Conservation (phyloP, 2,797 vertebrate genomes). For the Poliocrania exsul region DNA sequence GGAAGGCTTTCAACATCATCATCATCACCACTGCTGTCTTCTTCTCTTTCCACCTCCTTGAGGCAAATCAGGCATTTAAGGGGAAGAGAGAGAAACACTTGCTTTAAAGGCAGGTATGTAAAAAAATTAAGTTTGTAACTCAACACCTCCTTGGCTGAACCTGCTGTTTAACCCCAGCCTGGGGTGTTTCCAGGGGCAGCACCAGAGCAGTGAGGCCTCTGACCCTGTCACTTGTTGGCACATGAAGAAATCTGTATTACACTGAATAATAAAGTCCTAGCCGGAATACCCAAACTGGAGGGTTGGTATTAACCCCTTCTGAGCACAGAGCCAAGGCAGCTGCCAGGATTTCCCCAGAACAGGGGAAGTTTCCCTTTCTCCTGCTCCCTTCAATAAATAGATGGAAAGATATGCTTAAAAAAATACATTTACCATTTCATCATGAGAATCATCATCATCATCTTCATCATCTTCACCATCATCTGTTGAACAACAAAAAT, state of each 20-base stretch:
- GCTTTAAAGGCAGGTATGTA: neutral
- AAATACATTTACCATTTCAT: conserved; percentile 43
- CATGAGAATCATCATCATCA: neutral
- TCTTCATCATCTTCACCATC: neutral
- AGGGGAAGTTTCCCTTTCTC: neutral
- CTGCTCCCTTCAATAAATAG: neutral
- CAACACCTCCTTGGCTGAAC: neutral
- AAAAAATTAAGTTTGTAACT: neutral
- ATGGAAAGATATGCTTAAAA: neutral
- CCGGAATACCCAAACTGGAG: neutral
- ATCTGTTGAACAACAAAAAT: conserved; percentile 43
- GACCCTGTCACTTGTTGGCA: neutral
- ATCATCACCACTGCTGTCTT: conserved; percentile 11
- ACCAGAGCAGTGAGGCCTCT: neutral
- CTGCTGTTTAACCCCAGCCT: neutral
- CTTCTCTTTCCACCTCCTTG: conserved; percentile 70
- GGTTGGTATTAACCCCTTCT: neutral
- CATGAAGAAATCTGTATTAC: neutral
- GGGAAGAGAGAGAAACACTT: accelerated
- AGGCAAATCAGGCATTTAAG: neutral
- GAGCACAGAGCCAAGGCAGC: neutral
- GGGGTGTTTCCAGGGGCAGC: neutral
- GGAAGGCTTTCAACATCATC: conserved; percentile 78
- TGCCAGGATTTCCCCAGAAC: neutral
- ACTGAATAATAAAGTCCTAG: neutral